These are phyloP conservation scores for Drosophila gunungcola DNA, from an alignment of 1,140 invertebrate genomes.

Conservation along the genomic window DNA sequence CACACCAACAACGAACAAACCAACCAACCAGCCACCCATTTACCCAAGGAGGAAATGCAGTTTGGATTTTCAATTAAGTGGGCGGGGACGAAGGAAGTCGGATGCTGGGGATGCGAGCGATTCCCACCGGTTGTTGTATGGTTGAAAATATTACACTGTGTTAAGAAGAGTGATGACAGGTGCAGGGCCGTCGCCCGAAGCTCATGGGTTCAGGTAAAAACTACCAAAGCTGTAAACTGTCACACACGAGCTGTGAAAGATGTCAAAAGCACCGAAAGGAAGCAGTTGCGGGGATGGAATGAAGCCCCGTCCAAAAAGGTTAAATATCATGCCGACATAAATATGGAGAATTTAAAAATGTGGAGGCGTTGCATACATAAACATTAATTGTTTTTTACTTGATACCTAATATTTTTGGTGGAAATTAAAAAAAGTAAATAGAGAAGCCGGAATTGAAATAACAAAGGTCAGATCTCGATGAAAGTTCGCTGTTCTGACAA, in stretches of 20 bases:
- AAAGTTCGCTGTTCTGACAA: too few relatives aligned
- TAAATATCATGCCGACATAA: constrained; percentile 18
- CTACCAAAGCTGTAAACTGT: constrained; percentile 52
- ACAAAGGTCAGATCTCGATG: background rate
- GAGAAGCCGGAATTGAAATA: background rate
- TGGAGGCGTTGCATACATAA: background rate
- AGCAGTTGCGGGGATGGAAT: too few relatives aligned
- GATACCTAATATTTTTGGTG: background rate
- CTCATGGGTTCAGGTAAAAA: constrained; percentile 27
- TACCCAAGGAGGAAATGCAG: constrained; percentile 22
- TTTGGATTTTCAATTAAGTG: constrained; percentile 67
- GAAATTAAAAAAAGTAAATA: background rate
- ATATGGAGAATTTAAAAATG: constrained; percentile 17
- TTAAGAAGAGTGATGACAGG: constrained; percentile 44
- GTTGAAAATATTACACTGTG: constrained; percentile 43
- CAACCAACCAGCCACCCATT: background rate
- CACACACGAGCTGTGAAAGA: constrained; percentile 63
- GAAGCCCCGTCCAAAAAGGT: constrained; percentile 4
- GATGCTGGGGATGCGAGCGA: constrained; percentile 11
- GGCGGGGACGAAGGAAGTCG: constrained; percentile 9
- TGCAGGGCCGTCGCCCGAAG: constrained; percentile 17
- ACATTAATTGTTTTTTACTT: too few relatives aligned
- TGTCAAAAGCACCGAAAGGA: constrained; percentile 59
- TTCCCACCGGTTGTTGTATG: constrained; percentile 1
- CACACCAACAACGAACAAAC: background rate